Evolutionary conservation across 2,888 invertebrate species (phyloP).

Genomic region (Lycocerus yunnanus): DNA sequence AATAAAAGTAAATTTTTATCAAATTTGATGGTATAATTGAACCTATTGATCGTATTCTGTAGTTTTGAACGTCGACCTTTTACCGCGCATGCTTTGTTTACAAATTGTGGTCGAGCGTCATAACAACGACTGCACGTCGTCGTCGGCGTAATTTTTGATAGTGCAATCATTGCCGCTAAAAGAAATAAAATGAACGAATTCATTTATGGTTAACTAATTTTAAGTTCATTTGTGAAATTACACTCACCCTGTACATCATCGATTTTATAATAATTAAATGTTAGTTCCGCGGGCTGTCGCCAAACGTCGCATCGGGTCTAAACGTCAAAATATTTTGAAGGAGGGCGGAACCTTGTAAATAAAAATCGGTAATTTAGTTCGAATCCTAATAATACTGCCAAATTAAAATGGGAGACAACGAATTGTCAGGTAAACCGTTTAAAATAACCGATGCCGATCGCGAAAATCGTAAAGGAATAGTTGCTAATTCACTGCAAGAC

Average conservation of each 20-base stretch:
- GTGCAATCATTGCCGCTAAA: neutral
- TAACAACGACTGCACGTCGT: neutral
- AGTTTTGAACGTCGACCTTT: neutral
- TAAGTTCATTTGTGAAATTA: neutral
- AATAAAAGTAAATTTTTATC: neutral
- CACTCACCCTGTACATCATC: neutral
- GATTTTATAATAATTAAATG: neutral
- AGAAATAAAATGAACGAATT: neutral
- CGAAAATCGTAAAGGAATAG: slow-evolving; percentile 81
- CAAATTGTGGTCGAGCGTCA: neutral
- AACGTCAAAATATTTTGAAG: neutral
- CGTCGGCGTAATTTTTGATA: neutral
- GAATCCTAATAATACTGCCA: neutral
- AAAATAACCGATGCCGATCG: slow-evolving; percentile 81
- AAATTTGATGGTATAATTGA: neutral
- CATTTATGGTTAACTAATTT: neutral
- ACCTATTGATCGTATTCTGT: neutral
- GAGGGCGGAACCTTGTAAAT: slow-evolving; percentile 15
- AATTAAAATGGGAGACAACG: slow-evolving; percentile 60
- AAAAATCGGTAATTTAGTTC: neutral
- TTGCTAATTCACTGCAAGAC: slow-evolving; percentile 79
- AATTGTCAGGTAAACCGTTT: slow-evolving; percentile 65
- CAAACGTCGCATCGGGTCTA: neutral
- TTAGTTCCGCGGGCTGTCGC: neutral
- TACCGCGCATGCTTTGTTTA: neutral